phyloP scores from a whole-genome alignment of 92 coral and sea anemone species.

The Paragorgia papillata region DNA sequence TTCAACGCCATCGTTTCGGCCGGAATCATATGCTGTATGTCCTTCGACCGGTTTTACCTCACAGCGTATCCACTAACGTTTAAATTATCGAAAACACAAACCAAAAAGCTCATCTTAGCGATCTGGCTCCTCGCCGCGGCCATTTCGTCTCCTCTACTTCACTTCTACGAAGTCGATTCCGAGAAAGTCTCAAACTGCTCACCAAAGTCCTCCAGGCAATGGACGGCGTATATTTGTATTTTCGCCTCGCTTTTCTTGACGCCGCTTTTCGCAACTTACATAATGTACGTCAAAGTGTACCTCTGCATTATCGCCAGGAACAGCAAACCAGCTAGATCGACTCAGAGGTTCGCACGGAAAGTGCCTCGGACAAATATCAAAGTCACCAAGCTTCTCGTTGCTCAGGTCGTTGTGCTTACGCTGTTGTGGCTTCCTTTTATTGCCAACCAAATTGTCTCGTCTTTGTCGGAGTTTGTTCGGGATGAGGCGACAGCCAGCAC shows the following conservation, averaged over 20 bases:
- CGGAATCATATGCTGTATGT: slow-evolving; percentile 87
- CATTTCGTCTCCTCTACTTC: slow-evolving; percentile 76
- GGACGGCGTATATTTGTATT: slow-evolving; percentile 68
- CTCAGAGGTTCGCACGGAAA: slow-evolving; percentile 69
- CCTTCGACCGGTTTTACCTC: slow-evolving; percentile 90
- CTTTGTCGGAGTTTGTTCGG: neutral
- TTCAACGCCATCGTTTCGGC: slow-evolving; percentile 83
- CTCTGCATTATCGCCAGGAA: slow-evolving; percentile 74
- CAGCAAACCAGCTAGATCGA: slow-evolving; percentile 62
- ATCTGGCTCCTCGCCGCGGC: slow-evolving; percentile 88
- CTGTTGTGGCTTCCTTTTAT: slow-evolving; percentile 77
- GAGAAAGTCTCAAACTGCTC: neutral
- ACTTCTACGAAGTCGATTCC: slow-evolving; percentile 60
- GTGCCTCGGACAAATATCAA: slow-evolving; percentile 88
- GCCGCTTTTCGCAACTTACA: slow-evolving; percentile 72
- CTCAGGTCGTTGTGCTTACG: slow-evolving; percentile 75
- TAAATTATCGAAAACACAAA: slow-evolving; percentile 94
- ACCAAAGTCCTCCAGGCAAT: slow-evolving; percentile 50
- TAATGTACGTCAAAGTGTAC: slow-evolving; percentile 65
- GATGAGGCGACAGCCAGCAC: slow-evolving; percentile 43
- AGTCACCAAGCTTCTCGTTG: slow-evolving; percentile 80
- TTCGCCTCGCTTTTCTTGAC: slow-evolving; percentile 69
- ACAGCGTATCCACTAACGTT: slow-evolving; percentile 92
- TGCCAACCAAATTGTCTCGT: slow-evolving; percentile 52
- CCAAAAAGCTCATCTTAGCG: slow-evolving; percentile 80